Base-by-base conservation (phyloP, 2,797 vertebrate genomes). In the Babyrousa celebensis region DNA sequence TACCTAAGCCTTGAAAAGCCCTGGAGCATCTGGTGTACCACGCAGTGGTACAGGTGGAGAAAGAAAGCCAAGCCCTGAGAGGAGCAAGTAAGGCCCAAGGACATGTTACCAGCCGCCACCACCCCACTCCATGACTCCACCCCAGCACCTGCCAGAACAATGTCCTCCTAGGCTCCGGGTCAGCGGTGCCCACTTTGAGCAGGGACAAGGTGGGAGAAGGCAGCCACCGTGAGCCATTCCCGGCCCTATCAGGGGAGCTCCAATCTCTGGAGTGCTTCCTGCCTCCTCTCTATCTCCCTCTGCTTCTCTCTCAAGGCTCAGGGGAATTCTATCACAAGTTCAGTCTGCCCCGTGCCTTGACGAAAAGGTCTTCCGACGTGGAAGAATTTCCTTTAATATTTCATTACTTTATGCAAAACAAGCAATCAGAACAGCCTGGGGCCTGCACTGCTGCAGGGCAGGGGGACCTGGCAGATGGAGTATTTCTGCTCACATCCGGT, bases 301-400 rank as follows among this genome's bases (percentile, higher is more conserved):
- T 32, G 21, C 27, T 72, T 48, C 58, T 60, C 82, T 40, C 62
- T 74, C 89, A 21, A 54, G 58, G 32, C 3, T 32, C 72, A 0
- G 3, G 9, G 9, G 11, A 6, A 11, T 82, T 85, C 85, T 89
- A 29, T 89, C 77, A 85, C 25, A 6, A 65, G n/a, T 56, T 86
- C 62, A 77, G 43, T 77, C 43, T 93, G 29, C 20, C 85, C 27
- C 82, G 15, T 27, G 54, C 21, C 56, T 72, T n/a, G 5, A 96
- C 52, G 82, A 90, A 95, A 70, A 80, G 14, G 6, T 62, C 91
- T 94, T 63, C 89, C 80, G 80, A 91, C n/a, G 9, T 2, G 2
- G 48, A 84, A 97, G 54, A 68, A 90, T 82, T 60, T 72, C 62
- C 62, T 89, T 94, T 94, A 96, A 77, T 85, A 89, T 91, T 95